Evolutionary conservation across 2,113 vertebrate species (phyloP).

Genomic region (Salvelinus fontinalis): DNA sequence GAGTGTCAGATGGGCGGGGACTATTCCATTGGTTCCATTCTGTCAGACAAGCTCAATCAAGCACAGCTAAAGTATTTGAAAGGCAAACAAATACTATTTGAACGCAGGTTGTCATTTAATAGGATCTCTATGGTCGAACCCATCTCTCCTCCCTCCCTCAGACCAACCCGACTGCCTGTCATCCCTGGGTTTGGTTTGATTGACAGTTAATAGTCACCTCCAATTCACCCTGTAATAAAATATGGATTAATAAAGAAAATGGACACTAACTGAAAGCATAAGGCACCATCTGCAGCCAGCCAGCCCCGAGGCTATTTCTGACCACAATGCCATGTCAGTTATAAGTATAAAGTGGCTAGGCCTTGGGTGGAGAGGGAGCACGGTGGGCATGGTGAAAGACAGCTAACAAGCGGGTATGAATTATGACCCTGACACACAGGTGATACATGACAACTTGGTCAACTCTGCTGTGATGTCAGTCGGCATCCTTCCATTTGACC

Average conservation of each 20-base stretch:
- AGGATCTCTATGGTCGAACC: too few species aligned
- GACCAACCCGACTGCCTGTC: background rate
- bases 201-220: background rate
- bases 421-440: constrained; percentile 1
- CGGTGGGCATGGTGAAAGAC: background rate
- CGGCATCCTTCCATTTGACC: too few species aligned
- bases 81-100: too few species aligned
- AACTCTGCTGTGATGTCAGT: too few species aligned
- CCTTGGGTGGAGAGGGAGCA: background rate
- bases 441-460: background rate
- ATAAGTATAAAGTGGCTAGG: background rate
- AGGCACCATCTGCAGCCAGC: background rate
- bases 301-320: background rate
- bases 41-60: background rate
- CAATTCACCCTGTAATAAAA: background rate
- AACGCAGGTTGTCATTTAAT: too few species aligned
- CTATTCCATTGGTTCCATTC: too few species aligned
- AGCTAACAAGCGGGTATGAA: background rate
- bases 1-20: too few species aligned
- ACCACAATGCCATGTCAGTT: background rate
- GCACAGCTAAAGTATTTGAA: too few species aligned
- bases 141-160: background rate
- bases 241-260: background rate
- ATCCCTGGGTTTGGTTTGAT: background rate
- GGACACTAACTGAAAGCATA: background rate